Percentiles rank a stretch among this genome's conserved stretches.
phyloP scores from a whole-genome alignment of 2,888 invertebrate genomes.

The Glaucopsyche alexis region DNA sequence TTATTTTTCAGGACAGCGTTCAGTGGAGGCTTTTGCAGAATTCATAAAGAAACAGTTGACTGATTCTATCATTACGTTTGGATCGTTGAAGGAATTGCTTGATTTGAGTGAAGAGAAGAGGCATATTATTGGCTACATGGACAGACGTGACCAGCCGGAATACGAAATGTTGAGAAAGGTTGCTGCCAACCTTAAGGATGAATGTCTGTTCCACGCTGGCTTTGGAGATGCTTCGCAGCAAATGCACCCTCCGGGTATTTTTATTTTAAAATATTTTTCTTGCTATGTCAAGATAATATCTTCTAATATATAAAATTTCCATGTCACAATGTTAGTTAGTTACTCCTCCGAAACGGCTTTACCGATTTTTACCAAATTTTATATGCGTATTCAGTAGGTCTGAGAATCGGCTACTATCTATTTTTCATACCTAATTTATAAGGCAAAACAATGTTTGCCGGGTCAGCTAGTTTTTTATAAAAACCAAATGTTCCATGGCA shows the following conservation, averaged over 20 bases:
- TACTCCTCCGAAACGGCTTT: no score
- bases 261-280: no score
- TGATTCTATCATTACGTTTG: conserved; percentile 90
- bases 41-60: conserved; percentile 94
- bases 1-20: conserved; percentile 82
- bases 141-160: conserved; percentile 87
- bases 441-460: no score
- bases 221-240: conserved; percentile 90
- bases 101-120: conserved; percentile 89
- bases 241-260: conserved; percentile 90
- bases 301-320: no score
- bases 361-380: no score
- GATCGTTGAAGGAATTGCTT: conserved; percentile 84
- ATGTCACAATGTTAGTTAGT: no score
- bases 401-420: no score
- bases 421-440: no score
- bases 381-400: no score
- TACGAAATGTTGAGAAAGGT: conserved; percentile 90
- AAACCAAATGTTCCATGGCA: no score
- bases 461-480: no score
- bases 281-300: no score
- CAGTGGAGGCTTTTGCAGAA: conserved; percentile 92
- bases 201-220: conserved; percentile 96
- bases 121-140: conserved; percentile 95
- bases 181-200: conserved; percentile 94